A percentile compares a stretch with the other conserved stretches of the same genome.
Conservation (phyloP, 2,797 vertebrate species). For the Furcifer pardalis region DNA sequence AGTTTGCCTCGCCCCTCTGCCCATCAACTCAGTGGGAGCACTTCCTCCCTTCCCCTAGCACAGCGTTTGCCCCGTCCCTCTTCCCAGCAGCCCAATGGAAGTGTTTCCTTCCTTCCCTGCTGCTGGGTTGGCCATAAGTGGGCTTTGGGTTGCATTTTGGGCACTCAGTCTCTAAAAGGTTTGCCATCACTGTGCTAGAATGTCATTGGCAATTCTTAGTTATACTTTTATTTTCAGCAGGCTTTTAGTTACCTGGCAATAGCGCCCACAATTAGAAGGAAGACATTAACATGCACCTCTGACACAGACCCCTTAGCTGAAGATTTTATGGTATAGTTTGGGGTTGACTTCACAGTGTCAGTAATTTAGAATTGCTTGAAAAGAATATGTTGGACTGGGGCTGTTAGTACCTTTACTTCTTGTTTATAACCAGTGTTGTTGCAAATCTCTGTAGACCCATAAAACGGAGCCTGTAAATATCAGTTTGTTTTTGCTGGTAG, state of each 20-base stretch:
- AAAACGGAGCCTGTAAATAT: neutral
- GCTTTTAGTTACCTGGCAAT: rapidly evolving
- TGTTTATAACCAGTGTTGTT: neutral
- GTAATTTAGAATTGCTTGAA: neutral
- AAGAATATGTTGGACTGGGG: too few relatives aligned
- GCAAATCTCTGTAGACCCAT: neutral
- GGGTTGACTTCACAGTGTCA: neutral
- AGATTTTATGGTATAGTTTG: neutral
- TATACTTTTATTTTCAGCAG: rapidly evolving
- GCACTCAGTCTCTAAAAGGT: too few relatives aligned
- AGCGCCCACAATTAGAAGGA: neutral
- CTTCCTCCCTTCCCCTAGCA: too few relatives aligned
- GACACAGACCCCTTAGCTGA: neutral
- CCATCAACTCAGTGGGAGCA: too few relatives aligned
- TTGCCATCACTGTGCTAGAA: too few relatives aligned
- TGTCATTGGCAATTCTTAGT: neutral
- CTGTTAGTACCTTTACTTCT: neutral
- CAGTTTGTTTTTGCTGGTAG: neutral
- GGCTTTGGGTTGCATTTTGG: too few relatives aligned
- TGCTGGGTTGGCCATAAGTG: too few relatives aligned
- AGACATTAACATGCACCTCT: neutral
- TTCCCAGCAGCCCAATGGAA: too few relatives aligned
- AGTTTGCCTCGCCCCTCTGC: too few relatives aligned
- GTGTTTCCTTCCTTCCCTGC: too few relatives aligned
- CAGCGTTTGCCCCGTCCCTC: too few relatives aligned